phyloP scores from a whole-genome alignment of 2,113 vertebrate genomes.

The Conger conger region DNA sequence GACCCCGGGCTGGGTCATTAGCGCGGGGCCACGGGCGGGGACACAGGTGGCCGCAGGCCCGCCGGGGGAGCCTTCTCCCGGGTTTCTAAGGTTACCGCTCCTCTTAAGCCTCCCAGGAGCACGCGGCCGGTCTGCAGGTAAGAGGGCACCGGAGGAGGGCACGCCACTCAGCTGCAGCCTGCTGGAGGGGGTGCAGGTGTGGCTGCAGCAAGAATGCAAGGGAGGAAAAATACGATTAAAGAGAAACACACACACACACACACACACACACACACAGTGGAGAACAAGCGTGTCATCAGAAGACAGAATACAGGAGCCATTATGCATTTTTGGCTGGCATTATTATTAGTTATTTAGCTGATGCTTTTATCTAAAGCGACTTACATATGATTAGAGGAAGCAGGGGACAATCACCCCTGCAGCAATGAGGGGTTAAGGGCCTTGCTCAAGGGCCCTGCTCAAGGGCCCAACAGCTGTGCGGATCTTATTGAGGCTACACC shows the following conservation, averaged over 20 bases:
- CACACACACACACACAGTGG: too few relatives aligned
- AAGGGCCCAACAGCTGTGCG: too few relatives aligned
- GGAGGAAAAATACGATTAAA: background rate
- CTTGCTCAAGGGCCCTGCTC: too few relatives aligned
- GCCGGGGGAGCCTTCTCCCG: background rate
- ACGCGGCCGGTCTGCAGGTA: background rate
- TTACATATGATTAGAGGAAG: too few relatives aligned
- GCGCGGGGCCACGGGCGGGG: too few relatives aligned
- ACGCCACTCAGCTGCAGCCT: too few relatives aligned
- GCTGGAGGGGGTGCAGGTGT: background rate
- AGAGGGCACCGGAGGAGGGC: background rate
- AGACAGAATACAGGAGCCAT: background rate
- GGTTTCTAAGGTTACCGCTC: background rate
- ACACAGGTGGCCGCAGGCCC: background rate
- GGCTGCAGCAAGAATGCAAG: background rate
- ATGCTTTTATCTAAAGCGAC: too few relatives aligned
- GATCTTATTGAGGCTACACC: too few relatives aligned
- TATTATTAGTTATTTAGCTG: too few relatives aligned
- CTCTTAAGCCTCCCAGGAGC: background rate
- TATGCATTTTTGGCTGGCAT: background rate
- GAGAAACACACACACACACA: background rate
- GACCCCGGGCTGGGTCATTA: background rate
- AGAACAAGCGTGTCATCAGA: background rate
- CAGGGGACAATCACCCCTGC: too few relatives aligned
- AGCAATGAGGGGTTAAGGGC: too few relatives aligned